Percentiles rank a stretch among this genome's conserved stretches.
Evolutionary conservation across 2,888 invertebrate genomes (phyloP).

Genomic region (Yponomeuta malinellus): DNA sequence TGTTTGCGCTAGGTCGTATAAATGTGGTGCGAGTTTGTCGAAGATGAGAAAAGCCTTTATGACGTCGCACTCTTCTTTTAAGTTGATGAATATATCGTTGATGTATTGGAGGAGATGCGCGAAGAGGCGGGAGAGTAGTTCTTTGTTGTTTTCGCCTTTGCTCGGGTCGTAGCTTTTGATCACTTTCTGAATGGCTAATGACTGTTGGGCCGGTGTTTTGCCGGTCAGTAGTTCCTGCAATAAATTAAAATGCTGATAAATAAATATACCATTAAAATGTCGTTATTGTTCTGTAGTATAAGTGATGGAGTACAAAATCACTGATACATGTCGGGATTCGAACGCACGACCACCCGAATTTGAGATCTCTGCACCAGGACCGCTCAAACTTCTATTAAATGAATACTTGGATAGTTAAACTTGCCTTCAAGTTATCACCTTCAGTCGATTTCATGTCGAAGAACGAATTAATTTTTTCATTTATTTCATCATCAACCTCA

Average conservation of each 20-base stretch:
- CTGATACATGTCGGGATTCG: too few relatives aligned
- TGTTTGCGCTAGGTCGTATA: conserved; percentile 82
- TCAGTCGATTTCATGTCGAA: conserved; percentile 50
- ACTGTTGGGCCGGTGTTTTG: conserved; percentile 79
- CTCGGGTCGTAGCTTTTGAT: conserved; percentile 93
- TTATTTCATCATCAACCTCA: conserved; percentile 22
- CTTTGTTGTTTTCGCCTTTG: conserved; percentile 85
- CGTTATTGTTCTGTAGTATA: too few relatives aligned
- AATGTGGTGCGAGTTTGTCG: conserved; percentile 71
- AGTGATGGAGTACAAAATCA: too few relatives aligned
- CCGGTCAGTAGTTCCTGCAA: conserved; percentile 75
- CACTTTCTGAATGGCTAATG: conserved; percentile 84
- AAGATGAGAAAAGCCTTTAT: conserved; percentile 76
- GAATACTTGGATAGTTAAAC: background rate
- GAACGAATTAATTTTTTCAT: conserved; percentile 38
- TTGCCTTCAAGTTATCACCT: conserved; percentile 57
- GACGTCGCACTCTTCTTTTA: conserved; percentile 53
- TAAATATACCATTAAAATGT: background rate
- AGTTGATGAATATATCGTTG: conserved; percentile 77
- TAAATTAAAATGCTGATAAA: background rate
- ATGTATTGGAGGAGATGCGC: conserved; percentile 86
- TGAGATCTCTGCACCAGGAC: too few relatives aligned
- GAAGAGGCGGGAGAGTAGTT: conserved; percentile 83
- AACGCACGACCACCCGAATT: too few relatives aligned
- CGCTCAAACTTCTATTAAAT: too few relatives aligned